phyloP scores from a whole-genome alignment of 2,113 vertebrate genomes.

The Calyptommatus sinebrachiatus region DNA sequence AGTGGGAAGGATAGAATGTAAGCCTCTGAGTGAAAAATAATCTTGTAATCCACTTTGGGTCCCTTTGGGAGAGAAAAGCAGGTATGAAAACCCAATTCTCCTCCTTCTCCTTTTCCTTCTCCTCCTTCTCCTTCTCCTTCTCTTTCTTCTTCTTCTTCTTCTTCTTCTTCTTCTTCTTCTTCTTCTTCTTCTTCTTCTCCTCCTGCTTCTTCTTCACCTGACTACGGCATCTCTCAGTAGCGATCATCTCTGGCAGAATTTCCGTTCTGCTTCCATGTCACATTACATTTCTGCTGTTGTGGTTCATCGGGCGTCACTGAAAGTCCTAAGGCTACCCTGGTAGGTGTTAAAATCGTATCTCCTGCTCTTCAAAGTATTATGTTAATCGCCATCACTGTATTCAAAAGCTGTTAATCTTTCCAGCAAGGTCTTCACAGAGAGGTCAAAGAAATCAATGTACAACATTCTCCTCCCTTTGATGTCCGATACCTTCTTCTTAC shows the following conservation, averaged over 20 bases:
- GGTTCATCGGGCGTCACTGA: neutral
- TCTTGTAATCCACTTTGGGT: no score
- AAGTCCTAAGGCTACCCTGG: neutral
- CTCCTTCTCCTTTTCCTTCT: no score
- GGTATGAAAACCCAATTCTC: no score
- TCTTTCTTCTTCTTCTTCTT: no score
- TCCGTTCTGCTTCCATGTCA: neutral
- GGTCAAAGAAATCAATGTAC: neutral
- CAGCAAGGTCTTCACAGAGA: neutral
- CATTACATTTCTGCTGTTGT: neutral
- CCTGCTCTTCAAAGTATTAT: neutral
- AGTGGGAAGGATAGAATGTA: no score
- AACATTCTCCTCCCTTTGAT: neutral
- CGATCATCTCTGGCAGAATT: neutral
- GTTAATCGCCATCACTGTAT: neutral
- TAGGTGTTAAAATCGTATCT: neutral
- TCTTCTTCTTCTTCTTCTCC: no score
- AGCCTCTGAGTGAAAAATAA: no score
- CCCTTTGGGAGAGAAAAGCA: no score
- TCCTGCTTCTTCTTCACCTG: no score
- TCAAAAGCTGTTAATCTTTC: conserved; percentile 8
- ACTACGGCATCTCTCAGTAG: no score
- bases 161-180: no score
- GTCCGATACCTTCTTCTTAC: neutral
- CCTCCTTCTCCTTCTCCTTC: no score